Evolutionary conservation across 1,140 invertebrate genomes (phyloP), one percentile per base, ranked within the genome.

Genomic region (Conus betulinus): DNA sequence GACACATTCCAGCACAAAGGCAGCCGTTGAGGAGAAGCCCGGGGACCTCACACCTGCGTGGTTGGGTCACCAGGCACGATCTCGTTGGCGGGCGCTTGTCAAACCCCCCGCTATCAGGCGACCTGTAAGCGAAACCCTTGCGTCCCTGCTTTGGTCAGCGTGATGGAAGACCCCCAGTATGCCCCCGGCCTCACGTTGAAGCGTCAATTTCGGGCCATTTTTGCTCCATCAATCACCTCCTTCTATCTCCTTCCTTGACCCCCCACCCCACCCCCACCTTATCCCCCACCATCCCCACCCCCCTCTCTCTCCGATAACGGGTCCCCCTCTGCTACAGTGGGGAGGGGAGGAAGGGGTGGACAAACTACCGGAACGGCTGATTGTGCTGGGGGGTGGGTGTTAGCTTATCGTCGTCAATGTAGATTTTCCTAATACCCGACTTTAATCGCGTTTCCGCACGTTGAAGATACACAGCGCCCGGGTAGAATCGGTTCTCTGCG

Each of bases 401-500:
- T 71, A 71, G 67, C 13, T 71, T 71, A 71, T 71, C 67, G 20
- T n/a, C 15, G 67, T 71, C 67, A n/a, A 71, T 71, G 67, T 71
- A 71, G 13, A 71, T 71, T 71, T 71, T 71, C 67, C 67, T 71
- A 71, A 71, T 71, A 71, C 23, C 67, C 67, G 67, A n/a, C 67
- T 71, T 20, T 71, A 71, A 71, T 71, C 67, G 15, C 67, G 67
- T n/a, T 71, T 71, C 67, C 57, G 57, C 57, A 60, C 57, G 57
- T 60, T 60, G 57, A 15, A 60, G 57, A 60, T 60, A 8, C 15
- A 60, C 57, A 60, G 57, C 57, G 57, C 57, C 57, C 57, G 57
- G 39, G 39, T 39, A 60, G 57, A 15, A 8, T 60, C 15, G 8
- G 57, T 71, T 71, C 23, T 71, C 23, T 71, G 67, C 20, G 67